A percentile compares a stretch with the other conserved stretches of the same genome.
These are phyloP conservation scores for Dilophus febrilis DNA, from an alignment of 2,888 invertebrate species.

Conservation along the genomic window DNA sequence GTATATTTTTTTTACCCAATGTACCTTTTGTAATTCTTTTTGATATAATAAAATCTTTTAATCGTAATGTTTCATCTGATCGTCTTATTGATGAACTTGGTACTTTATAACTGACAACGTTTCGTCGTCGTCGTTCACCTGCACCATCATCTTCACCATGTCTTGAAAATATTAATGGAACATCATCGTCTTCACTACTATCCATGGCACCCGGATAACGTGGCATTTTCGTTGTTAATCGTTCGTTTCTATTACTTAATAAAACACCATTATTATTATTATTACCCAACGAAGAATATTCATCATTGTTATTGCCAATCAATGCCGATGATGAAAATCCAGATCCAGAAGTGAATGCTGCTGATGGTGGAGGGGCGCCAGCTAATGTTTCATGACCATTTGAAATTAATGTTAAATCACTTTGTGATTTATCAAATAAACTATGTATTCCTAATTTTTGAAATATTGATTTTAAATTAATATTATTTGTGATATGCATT, in stretches of 20 bases:
- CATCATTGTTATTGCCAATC: background rate
- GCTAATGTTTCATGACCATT: constrained; percentile 20
- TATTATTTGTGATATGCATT: constrained; percentile 46
- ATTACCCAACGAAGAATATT: background rate
- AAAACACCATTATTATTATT: no score
- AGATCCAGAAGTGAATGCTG: background rate
- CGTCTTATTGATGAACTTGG: constrained; percentile 11
- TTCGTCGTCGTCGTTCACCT: constrained; percentile 11
- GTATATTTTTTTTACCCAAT: constrained; percentile 12
- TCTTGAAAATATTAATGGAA: constrained; percentile 8
- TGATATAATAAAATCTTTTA: constrained; percentile 15
- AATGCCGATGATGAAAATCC: no score
- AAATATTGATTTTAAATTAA: constrained; percentile 38
- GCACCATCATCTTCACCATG: background rate
- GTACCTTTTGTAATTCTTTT: constrained; percentile 20
- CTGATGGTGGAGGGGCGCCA: background rate
- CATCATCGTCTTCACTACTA: background rate
- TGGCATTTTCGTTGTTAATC: no score
- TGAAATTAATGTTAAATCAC: constrained; percentile 51
- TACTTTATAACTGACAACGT: constrained; percentile 14
- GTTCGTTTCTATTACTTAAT: no score
- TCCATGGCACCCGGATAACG: no score
- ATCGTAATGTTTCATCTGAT: constrained; percentile 10
- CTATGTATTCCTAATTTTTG: constrained; percentile 40
- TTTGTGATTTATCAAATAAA: constrained; percentile 40